Evolutionary conservation across 2,797 vertebrate genomes (phyloP), one percentile per base, ranked within the genome.

Genomic region (Crypturellus tataupa): DNA sequence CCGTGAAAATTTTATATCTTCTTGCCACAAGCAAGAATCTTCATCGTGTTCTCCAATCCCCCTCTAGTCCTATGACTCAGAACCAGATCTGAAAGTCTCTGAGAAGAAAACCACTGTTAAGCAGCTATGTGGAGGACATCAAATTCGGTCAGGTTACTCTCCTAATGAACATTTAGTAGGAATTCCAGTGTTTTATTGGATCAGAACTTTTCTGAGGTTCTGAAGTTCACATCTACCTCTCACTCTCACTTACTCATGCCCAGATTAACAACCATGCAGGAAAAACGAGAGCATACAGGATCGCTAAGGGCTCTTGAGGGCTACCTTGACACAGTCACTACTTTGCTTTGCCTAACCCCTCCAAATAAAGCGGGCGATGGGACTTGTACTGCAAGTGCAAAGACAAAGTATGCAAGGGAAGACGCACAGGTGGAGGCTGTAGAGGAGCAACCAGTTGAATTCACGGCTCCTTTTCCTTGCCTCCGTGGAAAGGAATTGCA

Each of bases 371-470:
- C 56, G 47, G 19, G 37, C n/a, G 85, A 29, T 24, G 49, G 11
- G 6, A 67, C 13, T 82, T 63, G 27, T 60, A 16, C 49, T 39
- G 58, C 33, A 49, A n/a, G 44, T 29, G 16, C 24, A 39, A 35
- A n/a, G 31, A 39, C 10, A 13, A 55, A 13, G 19, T 10, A 18
- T 58, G 49, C 44, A 29, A 65, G 25, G 39, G 9, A 39, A 67
- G 33, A n/a, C 16, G 9, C n/a, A 21, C 0, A 0, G 14, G n/a
- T 60, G 9, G 13, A 6, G 85, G 85, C 19, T 18, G 49, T 37
- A 56, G 8, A 65, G 27, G 75, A 69, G 4, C 35, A 64, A 53
- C 23, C 40, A 78, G 80, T 49, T 62, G 56, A 84, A 75, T 80
- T 76, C 0, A 5, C 47, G 42, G 51, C 8, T 59, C 70, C 47